These are phyloP conservation scores for Pelodiscus sinensis DNA, from an alignment of 2,113 vertebrate genomes.

Conservation along the genomic window DNA sequence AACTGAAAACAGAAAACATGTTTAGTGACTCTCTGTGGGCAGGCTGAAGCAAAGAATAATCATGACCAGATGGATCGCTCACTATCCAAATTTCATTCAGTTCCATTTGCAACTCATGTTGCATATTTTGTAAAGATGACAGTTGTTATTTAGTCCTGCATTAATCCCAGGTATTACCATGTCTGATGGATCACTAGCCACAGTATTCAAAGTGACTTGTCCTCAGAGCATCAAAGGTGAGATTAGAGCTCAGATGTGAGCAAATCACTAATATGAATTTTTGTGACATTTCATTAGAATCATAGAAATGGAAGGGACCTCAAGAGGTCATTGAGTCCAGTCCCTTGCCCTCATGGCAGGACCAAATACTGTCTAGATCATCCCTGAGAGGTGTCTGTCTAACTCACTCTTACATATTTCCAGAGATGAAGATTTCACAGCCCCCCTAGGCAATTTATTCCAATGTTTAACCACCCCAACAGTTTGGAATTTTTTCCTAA, in stretches of 20 bases:
- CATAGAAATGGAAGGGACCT: too few species aligned
- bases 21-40: not conserved
- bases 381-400: too few species aligned
- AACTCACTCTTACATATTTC: too few species aligned
- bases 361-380: too few species aligned
- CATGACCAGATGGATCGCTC: not conserved
- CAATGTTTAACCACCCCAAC: too few species aligned
- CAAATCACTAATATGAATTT: not conserved
- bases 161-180: not conserved
- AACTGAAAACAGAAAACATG: not conserved
- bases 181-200: not conserved
- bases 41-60: not conserved
- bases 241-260: not conserved
- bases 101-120: not conserved
- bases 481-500: too few species aligned
- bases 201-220: not conserved
- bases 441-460: too few species aligned
- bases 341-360: too few species aligned
- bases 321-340: too few species aligned
- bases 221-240: not conserved
- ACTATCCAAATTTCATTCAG: not conserved
- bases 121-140: not conserved
- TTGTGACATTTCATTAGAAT: not conserved
- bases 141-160: not conserved
- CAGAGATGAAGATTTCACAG: too few species aligned